Conservation (phyloP, 2,113 vertebrate species). For the Xiphophorus hellerii region DNA sequence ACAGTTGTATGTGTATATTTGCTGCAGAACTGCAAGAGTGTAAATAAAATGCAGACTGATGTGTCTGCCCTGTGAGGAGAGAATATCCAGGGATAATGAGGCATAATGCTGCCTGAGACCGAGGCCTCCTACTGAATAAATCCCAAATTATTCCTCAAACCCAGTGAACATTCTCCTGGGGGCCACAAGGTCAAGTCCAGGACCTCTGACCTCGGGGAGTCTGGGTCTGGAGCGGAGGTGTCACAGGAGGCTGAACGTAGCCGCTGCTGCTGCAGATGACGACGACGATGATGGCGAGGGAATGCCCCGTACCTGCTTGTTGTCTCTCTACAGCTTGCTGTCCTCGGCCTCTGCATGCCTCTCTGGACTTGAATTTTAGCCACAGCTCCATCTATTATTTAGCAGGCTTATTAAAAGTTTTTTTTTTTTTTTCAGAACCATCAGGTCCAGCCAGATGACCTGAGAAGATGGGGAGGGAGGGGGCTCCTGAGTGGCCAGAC, state of each 20-base stretch:
- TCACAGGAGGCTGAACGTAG: constrained; percentile 57
- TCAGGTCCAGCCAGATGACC: constrained; percentile 82
- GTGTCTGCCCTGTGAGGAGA: constrained; percentile 46
- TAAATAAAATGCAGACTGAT: constrained; percentile 68
- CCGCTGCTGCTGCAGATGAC: constrained; percentile 39
- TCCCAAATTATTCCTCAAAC: constrained; percentile 77
- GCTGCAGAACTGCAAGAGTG: constrained; percentile 66
- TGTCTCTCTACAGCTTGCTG: constrained; percentile 67
- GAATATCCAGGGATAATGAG: constrained; percentile 73
- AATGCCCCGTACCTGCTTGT: constrained; percentile 59
- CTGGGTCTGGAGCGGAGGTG: constrained; percentile 74
- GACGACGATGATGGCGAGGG: constrained; percentile 35
- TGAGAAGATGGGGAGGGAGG: constrained; percentile 59
- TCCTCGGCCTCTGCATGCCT: constrained; percentile 59
- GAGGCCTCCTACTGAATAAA: constrained; percentile 76
- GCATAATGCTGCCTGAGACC: constrained; percentile 67
- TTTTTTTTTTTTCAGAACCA: constrained; percentile 72
- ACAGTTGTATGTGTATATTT: constrained; percentile 64
- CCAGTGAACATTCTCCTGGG: constrained; percentile 76
- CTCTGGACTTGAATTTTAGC: constrained; percentile 77
- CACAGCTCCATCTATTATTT: constrained; percentile 83
- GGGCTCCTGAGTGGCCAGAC: constrained; percentile 76
- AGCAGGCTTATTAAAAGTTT: constrained; percentile 86
- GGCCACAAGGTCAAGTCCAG: constrained; percentile 83
- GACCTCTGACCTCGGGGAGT: constrained; percentile 77